Conservation (phyloP, 2,113 vertebrate species). For the human (Homo sapiens) region GRCh38 chr4:166177001-166177500, state of each 20-base stretch:
- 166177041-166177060: background rate
- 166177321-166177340: background rate
- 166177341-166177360: background rate
- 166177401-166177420: background rate
- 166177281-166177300: background rate
- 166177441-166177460: background rate
- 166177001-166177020: background rate
- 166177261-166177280: background rate
- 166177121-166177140: background rate
- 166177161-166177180: background rate
- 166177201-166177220: background rate
- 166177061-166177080: background rate
- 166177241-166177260: background rate
- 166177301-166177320: background rate
- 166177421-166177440: background rate
- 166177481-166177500: background rate
- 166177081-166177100: background rate
- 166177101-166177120: too few relatives aligned
- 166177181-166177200: background rate
- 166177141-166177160: background rate
- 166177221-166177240: background rate
- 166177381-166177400: background rate
- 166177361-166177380: background rate
- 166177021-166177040: background rate
- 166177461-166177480: background rate